Percentiles rank a stretch among this genome's conserved stretches.
These are phyloP conservation scores for Chelon labrosus DNA, from an alignment of 2,797 vertebrate genomes.

Conservation along the genomic window DNA sequence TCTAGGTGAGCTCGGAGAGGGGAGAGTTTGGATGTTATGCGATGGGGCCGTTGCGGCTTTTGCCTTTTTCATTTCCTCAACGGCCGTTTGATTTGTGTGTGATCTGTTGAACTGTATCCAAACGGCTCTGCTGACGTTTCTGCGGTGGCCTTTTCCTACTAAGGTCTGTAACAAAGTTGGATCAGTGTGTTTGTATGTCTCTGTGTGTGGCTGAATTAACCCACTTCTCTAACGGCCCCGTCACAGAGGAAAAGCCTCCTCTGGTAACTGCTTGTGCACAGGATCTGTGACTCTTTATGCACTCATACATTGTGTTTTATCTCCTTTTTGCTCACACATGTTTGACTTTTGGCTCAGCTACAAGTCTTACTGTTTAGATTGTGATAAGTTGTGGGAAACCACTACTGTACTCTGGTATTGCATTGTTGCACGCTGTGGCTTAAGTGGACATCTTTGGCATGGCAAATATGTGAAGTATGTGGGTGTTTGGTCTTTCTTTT, in stretches of 20 bases:
- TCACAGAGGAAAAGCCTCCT: conserved; percentile 26
- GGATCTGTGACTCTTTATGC: conserved; percentile 5
- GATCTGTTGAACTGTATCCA: conserved; percentile 53
- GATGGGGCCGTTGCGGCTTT: conserved; percentile 25
- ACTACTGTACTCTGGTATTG: conserved; percentile 62
- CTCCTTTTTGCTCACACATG: conserved; percentile 23
- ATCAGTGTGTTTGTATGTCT: conserved; percentile 23
- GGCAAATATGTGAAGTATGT: conserved; percentile 76
- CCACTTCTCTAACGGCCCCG: conserved; percentile 39
- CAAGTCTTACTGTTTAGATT: conserved; percentile 68
- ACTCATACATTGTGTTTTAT: conserved; percentile 29
- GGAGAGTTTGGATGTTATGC: conserved; percentile 32
- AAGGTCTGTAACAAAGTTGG: conserved; percentile 43
- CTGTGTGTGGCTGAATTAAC: conserved; percentile 39
- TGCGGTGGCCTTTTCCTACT: conserved; percentile 46
- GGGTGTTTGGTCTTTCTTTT: conserved; percentile 67
- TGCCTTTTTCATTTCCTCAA: conserved; percentile 53
- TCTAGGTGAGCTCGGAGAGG: conserved; percentile 47
- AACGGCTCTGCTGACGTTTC: conserved; percentile 46
- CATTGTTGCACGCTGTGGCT: conserved; percentile 56
- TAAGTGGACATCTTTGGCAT: conserved; percentile 71
- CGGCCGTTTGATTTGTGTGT: conserved; percentile 26
- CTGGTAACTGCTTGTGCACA: conserved; percentile 16
- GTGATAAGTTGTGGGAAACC: conserved; percentile 64
- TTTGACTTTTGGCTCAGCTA: conserved; percentile 56